Percentiles rank a stretch among this genome's conserved stretches.
Evolutionary conservation across 2,797 vertebrate species (phyloP).

Genomic region (Chrosomus eos): DNA sequence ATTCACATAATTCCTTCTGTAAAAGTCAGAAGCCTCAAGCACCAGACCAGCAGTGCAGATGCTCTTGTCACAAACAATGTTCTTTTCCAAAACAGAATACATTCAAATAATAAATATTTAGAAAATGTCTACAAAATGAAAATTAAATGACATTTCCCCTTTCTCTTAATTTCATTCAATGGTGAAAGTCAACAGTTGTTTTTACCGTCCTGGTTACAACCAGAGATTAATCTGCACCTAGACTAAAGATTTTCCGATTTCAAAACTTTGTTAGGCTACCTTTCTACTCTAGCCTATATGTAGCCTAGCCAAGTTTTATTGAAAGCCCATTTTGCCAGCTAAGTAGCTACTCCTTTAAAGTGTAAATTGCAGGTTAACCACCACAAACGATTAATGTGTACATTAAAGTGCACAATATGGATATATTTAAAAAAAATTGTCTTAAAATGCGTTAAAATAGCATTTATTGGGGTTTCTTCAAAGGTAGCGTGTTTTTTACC

Average conservation of each 20-base stretch:
- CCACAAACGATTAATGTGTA: too few species aligned
- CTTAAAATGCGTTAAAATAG: too few species aligned
- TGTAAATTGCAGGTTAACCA: too few species aligned
- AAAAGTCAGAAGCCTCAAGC: constrained; percentile 6
- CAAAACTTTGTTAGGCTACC: background rate
- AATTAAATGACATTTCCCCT: background rate
- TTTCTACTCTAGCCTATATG: too few species aligned
- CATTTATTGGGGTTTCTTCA: too few species aligned
- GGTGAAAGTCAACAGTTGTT: background rate
- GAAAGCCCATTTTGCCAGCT: background rate
- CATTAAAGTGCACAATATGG: too few species aligned
- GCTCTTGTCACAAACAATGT: background rate
- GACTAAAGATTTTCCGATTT: background rate
- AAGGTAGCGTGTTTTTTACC: too few species aligned
- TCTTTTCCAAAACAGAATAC: background rate
- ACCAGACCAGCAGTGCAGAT: background rate
- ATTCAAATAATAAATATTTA: background rate
- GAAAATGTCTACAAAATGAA: background rate
- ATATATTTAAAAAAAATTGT: too few species aligned
- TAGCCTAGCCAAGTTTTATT: background rate
- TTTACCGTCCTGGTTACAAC: background rate
- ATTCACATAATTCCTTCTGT: background rate
- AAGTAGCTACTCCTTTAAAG: background rate
- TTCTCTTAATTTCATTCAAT: background rate
- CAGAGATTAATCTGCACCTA: background rate